Percentiles rank a stretch among this genome's conserved stretches.
Conservation (phyloP, 2,888 invertebrate species). For the Athalia circularis region DNA sequence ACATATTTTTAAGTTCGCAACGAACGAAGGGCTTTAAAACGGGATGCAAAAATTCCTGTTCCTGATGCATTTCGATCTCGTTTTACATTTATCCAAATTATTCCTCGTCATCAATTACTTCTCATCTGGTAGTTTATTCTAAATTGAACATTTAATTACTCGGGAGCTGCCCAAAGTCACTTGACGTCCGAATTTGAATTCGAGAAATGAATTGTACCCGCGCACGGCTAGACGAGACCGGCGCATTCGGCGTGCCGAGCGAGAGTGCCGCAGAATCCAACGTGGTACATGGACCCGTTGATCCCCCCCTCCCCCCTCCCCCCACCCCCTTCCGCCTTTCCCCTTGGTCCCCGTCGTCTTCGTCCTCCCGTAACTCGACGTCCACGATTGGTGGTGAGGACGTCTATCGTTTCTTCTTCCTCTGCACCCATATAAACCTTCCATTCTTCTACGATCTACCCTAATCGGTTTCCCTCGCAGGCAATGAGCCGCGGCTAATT, state of each 20-base stretch:
- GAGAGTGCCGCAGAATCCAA: conserved; percentile 48
- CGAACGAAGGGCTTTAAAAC: too few species aligned
- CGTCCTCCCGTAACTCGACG: conserved; percentile 2
- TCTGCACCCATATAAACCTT: background rate
- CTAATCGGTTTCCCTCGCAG: background rate
- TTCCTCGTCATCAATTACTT: too few species aligned
- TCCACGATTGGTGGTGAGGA: conserved; percentile 14
- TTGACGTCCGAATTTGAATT: conserved; percentile 19
- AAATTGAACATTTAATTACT: background rate
- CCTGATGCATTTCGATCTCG: too few species aligned
- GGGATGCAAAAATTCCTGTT: too few species aligned
- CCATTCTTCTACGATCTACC: background rate
- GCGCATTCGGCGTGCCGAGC: conserved; percentile 48
- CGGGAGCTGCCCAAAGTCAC: background rate
- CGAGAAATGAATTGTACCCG: conserved; percentile 1
- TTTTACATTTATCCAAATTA: too few species aligned
- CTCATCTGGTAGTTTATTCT: too few species aligned
- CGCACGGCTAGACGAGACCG: conserved; percentile 46
- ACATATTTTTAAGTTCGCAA: too few species aligned
- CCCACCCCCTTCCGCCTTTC: background rate
- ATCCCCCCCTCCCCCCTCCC: conserved; percentile 17
- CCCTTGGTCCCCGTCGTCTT: background rate
- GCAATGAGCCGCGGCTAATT: too few species aligned
- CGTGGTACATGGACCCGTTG: conserved; percentile 46
- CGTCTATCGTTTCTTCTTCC: background rate